Base-by-base conservation (phyloP, 1,140 invertebrate species). In the Aleiodes sp. region DNA sequence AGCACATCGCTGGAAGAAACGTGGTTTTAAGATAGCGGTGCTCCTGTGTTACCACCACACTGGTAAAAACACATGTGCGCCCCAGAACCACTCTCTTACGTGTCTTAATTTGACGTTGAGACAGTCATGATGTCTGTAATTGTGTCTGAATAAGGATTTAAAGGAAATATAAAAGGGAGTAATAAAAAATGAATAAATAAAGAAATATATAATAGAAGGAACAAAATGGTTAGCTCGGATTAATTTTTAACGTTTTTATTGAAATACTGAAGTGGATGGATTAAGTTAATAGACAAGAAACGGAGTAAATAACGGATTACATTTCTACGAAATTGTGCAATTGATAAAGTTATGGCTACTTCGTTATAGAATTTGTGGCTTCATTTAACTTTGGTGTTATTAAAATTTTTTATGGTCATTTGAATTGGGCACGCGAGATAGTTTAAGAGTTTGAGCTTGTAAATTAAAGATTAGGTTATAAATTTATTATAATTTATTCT, bases 21-120 rank as follows among this genome's bases (percentile, higher is more conserved):
- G 66, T 68, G 66, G n/a, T n/a, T 68, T 68, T 68, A 10, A 61
- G 52, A 68, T 68, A 68, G 66, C 66, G 66, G 66, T 68, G 66
- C 39, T 31, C 28, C 26, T 59, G 56, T n/a, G 12, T 26, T n/a
- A 14, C 4, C 4, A 4, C 26, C 28, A 61, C 37, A 37, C 29
- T 43, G 28, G 57, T 59, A 68, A 61, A 68, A 61, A 68, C 66
- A 61, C 33, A 52, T 59, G 28, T 59, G 10, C 28, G 56, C 24
- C 56, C 28, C 56, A 29, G 28, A 31, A 59, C 12, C 46, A 56
- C 56, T 29, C 24, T n/a, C 28, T 59, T 59, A 68, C 52, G 66
- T 68, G 66, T 68, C 66, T 68, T 68, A 68, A 68, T 68, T 68
- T 41, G 66, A 68, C 37, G 41, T 60, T 68, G 39, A 64, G 57